Conservation (phyloP, 1,140 invertebrate genomes). For the Tetraneura akinire region DNA sequence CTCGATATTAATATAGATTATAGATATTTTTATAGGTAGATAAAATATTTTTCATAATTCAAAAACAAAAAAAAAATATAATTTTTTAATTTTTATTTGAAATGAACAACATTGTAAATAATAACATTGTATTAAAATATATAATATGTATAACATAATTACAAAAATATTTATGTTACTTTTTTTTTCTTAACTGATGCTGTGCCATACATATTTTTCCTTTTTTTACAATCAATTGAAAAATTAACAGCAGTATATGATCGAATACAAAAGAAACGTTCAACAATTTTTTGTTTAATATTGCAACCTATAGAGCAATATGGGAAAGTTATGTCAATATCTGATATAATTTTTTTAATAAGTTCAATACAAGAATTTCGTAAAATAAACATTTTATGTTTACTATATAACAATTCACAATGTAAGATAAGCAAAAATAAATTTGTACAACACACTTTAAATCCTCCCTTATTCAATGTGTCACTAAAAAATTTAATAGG, state of each 20-base stretch:
- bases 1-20: too few relatives aligned
- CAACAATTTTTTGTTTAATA: slow-evolving; percentile 1
- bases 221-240: slow-evolving; percentile 6
- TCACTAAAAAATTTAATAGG: too few relatives aligned
- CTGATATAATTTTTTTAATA: slow-evolving; percentile 6
- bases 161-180: neutral
- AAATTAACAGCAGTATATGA: slow-evolving; percentile 7
- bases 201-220: neutral
- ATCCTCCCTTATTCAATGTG: too few relatives aligned
- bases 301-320: neutral
- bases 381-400: too few relatives aligned
- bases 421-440: too few relatives aligned
- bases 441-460: too few relatives aligned
- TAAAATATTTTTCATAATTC: neutral
- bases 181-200: neutral
- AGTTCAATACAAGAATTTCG: neutral
- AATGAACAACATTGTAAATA: too few relatives aligned
- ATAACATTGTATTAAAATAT: neutral
- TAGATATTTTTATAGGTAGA: too few relatives aligned
- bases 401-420: too few relatives aligned
- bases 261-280: neutral
- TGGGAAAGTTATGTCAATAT: neutral
- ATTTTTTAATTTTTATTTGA: too few relatives aligned
- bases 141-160: neutral
- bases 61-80: neutral